Evolutionary conservation across 2,888 invertebrate species (phyloP), one percentile per base, ranked within the genome.

Genomic region (Xanthorhoe designata): DNA sequence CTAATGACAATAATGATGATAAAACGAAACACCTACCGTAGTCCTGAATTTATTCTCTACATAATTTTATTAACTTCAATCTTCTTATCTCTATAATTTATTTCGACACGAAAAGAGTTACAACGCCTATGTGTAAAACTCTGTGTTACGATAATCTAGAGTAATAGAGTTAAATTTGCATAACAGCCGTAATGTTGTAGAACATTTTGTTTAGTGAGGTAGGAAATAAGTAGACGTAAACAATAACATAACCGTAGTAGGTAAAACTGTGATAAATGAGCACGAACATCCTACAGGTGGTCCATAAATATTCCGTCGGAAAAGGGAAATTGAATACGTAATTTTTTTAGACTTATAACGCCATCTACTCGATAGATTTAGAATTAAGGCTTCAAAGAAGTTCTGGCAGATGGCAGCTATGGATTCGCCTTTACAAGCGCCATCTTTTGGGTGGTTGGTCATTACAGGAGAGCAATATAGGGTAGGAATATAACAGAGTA

Each of bases 211-310:
- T 66, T 66, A 60, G 59, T 69, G 57, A 59, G 55, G 57, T 56
- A 66, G 62, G 66, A 68, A 74, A 64, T 69, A 63, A 51, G 66
- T 47, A 54, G 49, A 66, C 58, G 67, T 70, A 69, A 71, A 73
- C 72, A 70, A 64, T 67, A 29, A 59, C 65, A 66, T 58, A 66
- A 57, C 66, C 49, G 61, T 69, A 68, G 58, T 65, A 62, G 53
- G 65, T 54, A 63, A 55, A 65, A 64, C 65, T 57, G 61, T 74
- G 71, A 72, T 67, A 72, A 72, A 74, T 71, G 52, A 61, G 57
- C 32, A 68, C 56, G 68, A 66, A 69, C 53, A 66, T 69, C 71
- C 62, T 54, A 74, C 74, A 74, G 72, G 74, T 74, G 71, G 70
- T 59, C 60, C 55, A 62, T 72, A 70, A 72, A 71, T 68, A 47